phyloP scores from a whole-genome alignment of 2,888 invertebrate genomes.

The Xylota segnis region DNA sequence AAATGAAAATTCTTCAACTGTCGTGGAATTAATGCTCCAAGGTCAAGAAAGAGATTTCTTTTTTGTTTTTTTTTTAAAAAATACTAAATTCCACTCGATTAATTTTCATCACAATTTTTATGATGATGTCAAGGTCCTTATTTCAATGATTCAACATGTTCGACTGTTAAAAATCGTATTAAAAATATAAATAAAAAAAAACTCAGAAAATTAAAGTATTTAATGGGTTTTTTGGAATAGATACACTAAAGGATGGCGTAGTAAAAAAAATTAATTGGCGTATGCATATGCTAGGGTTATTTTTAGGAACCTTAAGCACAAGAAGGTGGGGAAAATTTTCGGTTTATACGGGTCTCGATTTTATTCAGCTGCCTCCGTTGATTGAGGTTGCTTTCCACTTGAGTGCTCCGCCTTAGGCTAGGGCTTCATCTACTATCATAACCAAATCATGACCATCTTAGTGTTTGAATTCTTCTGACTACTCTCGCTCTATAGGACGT shows the following conservation, averaged over 20 bases:
- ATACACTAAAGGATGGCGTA: not conserved
- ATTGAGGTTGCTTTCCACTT: too few species aligned
- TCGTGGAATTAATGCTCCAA: not conserved
- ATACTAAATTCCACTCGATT: conserved; percentile 19
- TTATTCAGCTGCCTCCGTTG: too few species aligned
- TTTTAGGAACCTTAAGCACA: too few species aligned
- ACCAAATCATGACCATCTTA: too few species aligned
- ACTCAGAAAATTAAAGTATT: not conserved
- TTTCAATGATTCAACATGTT: conserved; percentile 10
- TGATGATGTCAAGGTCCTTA: conserved; percentile 4
- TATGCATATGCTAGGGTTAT: too few species aligned
- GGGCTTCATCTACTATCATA: too few species aligned
- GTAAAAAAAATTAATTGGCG: too few species aligned
- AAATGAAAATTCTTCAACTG: not conserved
- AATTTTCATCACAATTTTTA: conserved; percentile 5
- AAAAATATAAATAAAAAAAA: not conserved
- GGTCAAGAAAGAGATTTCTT: not conserved
- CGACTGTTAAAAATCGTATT: conserved; percentile 6
- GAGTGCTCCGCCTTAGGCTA: too few species aligned
- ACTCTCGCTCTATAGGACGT: too few species aligned
- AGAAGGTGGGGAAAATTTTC: too few species aligned
- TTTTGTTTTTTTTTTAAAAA: not conserved
- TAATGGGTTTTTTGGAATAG: not conserved
- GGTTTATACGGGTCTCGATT: too few species aligned
- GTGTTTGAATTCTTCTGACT: too few species aligned